Evolutionary conservation across 1,140 invertebrate genomes (phyloP), one percentile per base, ranked within the genome.

Genomic region (Phenacoccus solenopsis): DNA sequence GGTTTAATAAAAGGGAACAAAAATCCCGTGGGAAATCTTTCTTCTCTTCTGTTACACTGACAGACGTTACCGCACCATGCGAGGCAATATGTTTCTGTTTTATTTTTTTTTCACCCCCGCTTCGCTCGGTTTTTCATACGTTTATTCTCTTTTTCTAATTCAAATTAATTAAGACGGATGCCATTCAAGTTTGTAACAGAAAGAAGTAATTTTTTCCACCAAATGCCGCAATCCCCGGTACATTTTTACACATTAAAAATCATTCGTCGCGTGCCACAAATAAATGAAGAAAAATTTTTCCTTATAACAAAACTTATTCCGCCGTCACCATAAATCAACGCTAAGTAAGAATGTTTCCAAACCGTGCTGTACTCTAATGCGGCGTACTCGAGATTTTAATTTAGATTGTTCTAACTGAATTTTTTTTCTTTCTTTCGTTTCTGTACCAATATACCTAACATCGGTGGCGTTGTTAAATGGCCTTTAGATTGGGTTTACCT

Each of bases 1-100:
- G 59, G 59, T 64, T 64, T 64, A 64, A 64, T 64, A 64, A 64
- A 24, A 64, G 59, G 59, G 59, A 64, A 25, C 59, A 10, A 64
- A 64, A 64, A 64, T 64, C 59, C 25, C 59, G 20, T 64, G 59
- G 59, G 59, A 64, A 64, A 64, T 64, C 22, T 64, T 27, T 64
- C 59, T 64, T 64, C 25, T 64, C 25, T 27, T 27, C 59, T 64
- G 59, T 27, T 64, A 64, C 20, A 64, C 59, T 16, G 59, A 64
- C 59, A 64, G 59, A 64, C 59, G 59, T 64, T 64, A 64, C 10
- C 59, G 25, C 21, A 64, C 59, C 25, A 64, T 27, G 20, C 59
- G 16, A 64, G 25, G 59, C 22, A 64, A 64, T 64, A 64, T 24
- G 59, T 64, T 64, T 64, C 59, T 64, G 22, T 25, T 64, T 64